These are phyloP conservation scores for Microctenopoma lineatum DNA, from an alignment of 2,797 vertebrate genomes.

Conservation along the genomic window DNA sequence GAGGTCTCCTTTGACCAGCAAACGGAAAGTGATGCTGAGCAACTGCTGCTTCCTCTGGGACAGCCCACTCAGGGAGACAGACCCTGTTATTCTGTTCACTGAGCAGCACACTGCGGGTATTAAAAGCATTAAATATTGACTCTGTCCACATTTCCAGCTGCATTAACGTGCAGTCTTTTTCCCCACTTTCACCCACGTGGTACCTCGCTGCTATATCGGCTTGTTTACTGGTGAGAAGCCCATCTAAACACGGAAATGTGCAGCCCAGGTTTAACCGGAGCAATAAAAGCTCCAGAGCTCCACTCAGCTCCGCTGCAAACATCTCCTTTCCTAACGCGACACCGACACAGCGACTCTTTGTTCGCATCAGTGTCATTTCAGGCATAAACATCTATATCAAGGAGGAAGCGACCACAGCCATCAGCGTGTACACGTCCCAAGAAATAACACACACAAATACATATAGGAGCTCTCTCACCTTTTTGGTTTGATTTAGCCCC, in stretches of 20 bases:
- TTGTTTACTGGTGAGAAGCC: slow-evolving; percentile 1
- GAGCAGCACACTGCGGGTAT: too few relatives aligned
- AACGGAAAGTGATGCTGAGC: slow-evolving; percentile 26
- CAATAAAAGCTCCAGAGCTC: too few relatives aligned
- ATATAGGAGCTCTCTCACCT: background rate
- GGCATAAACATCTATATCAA: background rate
- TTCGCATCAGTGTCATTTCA: background rate
- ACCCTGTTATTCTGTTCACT: background rate
- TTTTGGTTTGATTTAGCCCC: background rate
- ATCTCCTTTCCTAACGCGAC: too few relatives aligned
- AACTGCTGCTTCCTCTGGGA: slow-evolving; percentile 12
- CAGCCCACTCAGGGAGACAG: slow-evolving; percentile 7
- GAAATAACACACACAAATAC: background rate
- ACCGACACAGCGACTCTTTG: fast-evolving
- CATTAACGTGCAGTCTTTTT: background rate
- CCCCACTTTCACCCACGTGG: slow-evolving; percentile 34
- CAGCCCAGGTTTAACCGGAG: too few relatives aligned
- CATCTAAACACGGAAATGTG: too few relatives aligned
- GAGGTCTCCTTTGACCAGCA: background rate
- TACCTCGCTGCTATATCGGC: background rate
- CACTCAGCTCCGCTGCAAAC: too few relatives aligned
- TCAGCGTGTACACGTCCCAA: background rate
- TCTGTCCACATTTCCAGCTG: background rate
- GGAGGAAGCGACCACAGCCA: slow-evolving; percentile 6
- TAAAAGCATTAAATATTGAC: background rate